Base-by-base conservation (phyloP, 2,797 vertebrate genomes). In the Parambassis ranga region DNA sequence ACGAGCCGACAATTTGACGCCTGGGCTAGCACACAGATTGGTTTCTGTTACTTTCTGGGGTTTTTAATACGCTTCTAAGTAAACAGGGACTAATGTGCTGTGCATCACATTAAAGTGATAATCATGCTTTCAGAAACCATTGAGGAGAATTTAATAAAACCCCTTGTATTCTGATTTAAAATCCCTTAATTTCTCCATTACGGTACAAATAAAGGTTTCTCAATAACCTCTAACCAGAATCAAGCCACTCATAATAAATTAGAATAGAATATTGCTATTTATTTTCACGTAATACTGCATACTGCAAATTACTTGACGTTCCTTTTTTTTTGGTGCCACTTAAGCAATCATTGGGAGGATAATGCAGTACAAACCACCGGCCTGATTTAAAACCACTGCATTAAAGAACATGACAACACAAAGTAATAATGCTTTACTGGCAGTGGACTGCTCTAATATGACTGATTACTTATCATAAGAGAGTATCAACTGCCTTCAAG, bases 281-380 rank as follows among this genome's bases (percentile, higher is more conserved):
- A n/a, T n/a, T n/a, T n/a, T n/a, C n/a, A n/a, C n/a, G n/a, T n/a
- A n/a, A n/a, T n/a, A n/a, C n/a, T n/a, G n/a, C n/a, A n/a, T n/a
- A 30, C 16, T 37, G 16, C 50, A 47, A 35, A 52, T n/a, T 0
- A 55, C 20, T 26, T 31, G n/a, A 52, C n/a, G n/a, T n/a, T n/a
- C n/a, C n/a, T n/a, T 56, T 18, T 67, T 65, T 61, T 61, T 42
- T 58, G 57, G 55, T 57, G 53, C 63, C 63, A 69, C 71, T 84
- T 63, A 82, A 62, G 32, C 43, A 61, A 66, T 79, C 69, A 74
- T 76, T 66, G 61, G 15, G 43, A 75, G 75, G 75, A 67, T 65
- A 73, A 77, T 77, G 75, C 77, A 72, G 72, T 69, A 68, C 65
- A 64, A 52, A 52, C 63, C 4, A 7, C 7, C 7, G 11, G 32